Evolutionary conservation across 2,888 invertebrate genomes (phyloP).

Genomic region (Ochropleura plecta): DNA sequence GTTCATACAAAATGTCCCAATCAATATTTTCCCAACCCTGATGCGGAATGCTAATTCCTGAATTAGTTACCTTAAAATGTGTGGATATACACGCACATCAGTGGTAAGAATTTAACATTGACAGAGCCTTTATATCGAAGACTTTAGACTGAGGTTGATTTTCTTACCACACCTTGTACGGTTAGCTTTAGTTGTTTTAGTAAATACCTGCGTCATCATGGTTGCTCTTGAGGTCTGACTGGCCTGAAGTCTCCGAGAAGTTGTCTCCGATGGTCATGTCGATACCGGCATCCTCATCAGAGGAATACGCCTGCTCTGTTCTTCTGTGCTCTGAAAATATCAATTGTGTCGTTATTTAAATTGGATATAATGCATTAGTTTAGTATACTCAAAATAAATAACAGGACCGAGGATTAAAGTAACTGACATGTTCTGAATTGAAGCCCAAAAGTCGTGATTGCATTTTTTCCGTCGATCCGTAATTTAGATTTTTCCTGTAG

Average conservation of each 20-base stretch:
- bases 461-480: no score
- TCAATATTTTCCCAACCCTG: slow-evolving; percentile 6
- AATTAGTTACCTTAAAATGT: not conserved
- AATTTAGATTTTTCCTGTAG: no score
- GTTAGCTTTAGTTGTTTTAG: not conserved
- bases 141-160: not conserved
- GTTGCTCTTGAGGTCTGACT: slow-evolving; percentile 94
- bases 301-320: slow-evolving; percentile 91
- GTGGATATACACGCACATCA: not conserved
- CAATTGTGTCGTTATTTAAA: slow-evolving; percentile 24
- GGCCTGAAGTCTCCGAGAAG: slow-evolving; percentile 94
- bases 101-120: not conserved
- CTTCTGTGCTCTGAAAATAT: slow-evolving; percentile 85
- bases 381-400: no score
- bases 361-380: not conserved
- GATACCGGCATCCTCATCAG: slow-evolving; percentile 93
- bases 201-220: slow-evolving; percentile 89
- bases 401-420: no score
- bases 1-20: not conserved
- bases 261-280: slow-evolving; percentile 93
- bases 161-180: not conserved
- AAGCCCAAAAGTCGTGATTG: no score
- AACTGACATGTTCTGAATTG: no score
- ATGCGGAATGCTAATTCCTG: not conserved
- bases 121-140: not conserved